These are phyloP conservation scores for Cygnus atratus DNA, from an alignment of 2,113 vertebrate species.

Conservation along the genomic window DNA sequence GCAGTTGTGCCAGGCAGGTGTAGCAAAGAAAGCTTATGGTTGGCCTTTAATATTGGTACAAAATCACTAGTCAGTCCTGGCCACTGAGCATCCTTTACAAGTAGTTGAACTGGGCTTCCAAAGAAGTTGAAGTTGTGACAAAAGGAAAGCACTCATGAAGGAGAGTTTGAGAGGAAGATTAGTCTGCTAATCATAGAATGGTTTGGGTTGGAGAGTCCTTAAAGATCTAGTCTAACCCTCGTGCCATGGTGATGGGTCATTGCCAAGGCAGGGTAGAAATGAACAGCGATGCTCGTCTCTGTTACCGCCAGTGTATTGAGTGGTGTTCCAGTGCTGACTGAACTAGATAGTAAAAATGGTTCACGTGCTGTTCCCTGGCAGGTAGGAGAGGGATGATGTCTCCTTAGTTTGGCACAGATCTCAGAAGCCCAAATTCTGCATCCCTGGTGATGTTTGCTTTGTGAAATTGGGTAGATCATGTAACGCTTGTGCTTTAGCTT, in stretches of 20 bases:
- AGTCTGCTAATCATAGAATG: background rate
- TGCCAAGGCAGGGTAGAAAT: background rate
- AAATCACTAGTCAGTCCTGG: background rate
- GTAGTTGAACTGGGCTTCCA: background rate
- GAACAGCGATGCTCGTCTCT: background rate
- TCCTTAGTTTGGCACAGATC: background rate
- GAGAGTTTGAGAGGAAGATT: background rate
- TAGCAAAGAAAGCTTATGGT: background rate
- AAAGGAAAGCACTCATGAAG: background rate
- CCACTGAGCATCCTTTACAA: background rate
- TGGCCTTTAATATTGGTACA: background rate
- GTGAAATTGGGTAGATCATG: background rate
- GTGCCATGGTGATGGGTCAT: background rate
- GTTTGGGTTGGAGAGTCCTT: background rate
- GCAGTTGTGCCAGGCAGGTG: background rate
- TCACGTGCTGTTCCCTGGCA: background rate
- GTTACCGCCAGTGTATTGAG: background rate
- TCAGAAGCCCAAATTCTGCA: background rate
- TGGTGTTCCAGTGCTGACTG: background rate
- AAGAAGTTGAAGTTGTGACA: background rate
- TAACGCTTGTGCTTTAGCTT: background rate
- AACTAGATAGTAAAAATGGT: background rate
- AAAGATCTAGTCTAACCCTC: background rate
- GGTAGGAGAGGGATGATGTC: background rate
- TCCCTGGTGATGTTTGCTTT: background rate